Evolutionary conservation across 2,888 invertebrate species (phyloP).

Genomic region (Polia nebulosa): DNA sequence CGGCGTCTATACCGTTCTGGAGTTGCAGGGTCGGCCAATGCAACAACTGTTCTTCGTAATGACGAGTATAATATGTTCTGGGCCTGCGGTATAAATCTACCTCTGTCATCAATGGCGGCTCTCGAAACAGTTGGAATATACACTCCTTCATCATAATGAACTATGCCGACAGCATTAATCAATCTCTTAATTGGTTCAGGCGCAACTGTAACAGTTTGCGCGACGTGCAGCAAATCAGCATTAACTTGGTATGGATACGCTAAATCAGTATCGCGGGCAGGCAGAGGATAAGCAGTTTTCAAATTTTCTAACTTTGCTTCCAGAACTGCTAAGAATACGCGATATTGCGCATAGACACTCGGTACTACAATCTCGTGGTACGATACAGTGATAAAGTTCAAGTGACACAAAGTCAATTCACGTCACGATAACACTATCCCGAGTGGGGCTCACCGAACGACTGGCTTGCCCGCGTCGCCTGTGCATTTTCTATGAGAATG

Average conservation of each 20-base stretch:
- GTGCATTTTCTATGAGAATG: too few species aligned
- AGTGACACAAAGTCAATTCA: not conserved
- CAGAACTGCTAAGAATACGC: slow-evolving; percentile 26
- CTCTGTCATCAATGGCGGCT: too few species aligned
- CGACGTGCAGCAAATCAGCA: slow-evolving; percentile 29
- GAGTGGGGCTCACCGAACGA: too few species aligned
- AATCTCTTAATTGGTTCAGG: slow-evolving; percentile 40
- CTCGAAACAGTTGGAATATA: too few species aligned
- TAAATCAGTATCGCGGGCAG: slow-evolving; percentile 34
- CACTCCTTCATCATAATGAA: too few species aligned
- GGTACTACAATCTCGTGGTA: slow-evolving; percentile 33
- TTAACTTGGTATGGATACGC: slow-evolving; percentile 24
- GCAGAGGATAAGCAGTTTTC: slow-evolving; percentile 32
- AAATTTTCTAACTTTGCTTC: slow-evolving; percentile 47
- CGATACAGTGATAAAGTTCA: slow-evolving; percentile 17
- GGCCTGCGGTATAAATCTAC: too few species aligned
- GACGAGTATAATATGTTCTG: too few species aligned
- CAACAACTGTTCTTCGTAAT: too few species aligned
- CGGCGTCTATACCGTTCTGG: too few species aligned
- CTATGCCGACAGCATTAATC: slow-evolving; percentile 9
- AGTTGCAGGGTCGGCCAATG: too few species aligned
- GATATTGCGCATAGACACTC: slow-evolving; percentile 28
- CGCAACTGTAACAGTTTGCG: slow-evolving; percentile 41
- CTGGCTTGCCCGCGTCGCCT: too few species aligned
- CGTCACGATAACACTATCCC: too few species aligned